These are phyloP conservation scores for Megaceryle alcyon DNA, from an alignment of 2,797 vertebrate genomes.

Conservation along the genomic window DNA sequence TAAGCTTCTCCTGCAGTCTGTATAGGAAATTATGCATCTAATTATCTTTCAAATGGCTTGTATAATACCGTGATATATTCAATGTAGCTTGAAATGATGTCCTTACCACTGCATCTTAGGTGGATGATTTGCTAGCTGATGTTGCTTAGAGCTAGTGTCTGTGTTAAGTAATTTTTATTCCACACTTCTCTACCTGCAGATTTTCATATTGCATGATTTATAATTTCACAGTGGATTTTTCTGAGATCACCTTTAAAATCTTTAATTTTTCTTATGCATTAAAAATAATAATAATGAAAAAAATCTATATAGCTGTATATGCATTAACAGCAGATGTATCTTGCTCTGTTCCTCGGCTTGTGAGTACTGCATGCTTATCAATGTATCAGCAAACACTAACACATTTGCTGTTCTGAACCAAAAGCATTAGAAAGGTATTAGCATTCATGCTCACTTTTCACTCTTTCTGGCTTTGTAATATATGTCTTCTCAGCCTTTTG, in stretches of 20 bases:
- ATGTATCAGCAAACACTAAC: neutral
- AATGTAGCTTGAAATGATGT: conserved; percentile 73
- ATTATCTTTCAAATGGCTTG: conserved; percentile 75
- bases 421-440: neutral
- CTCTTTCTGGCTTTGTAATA: neutral
- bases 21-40: conserved; percentile 67
- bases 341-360: neutral
- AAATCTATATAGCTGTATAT: neutral
- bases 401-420: neutral
- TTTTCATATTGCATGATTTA: conserved; percentile 14
- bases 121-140: conserved; percentile 69
- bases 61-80: conserved; percentile 49
- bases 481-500: neutral
- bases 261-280: neutral
- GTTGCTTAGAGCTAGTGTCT: conserved; percentile 53
- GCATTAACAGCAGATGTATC: neutral
- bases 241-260: neutral
- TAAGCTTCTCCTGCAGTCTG: conserved; percentile 12
- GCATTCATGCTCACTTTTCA: neutral
- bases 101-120: conserved; percentile 33
- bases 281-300: neutral
- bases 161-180: conserved; percentile 56
- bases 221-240: neutral
- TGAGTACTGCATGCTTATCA: neutral
- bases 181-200: conserved; percentile 16